phyloP scores from a whole-genome alignment of 2,888 invertebrate genomes.

The Lithophane leautieri region DNA sequence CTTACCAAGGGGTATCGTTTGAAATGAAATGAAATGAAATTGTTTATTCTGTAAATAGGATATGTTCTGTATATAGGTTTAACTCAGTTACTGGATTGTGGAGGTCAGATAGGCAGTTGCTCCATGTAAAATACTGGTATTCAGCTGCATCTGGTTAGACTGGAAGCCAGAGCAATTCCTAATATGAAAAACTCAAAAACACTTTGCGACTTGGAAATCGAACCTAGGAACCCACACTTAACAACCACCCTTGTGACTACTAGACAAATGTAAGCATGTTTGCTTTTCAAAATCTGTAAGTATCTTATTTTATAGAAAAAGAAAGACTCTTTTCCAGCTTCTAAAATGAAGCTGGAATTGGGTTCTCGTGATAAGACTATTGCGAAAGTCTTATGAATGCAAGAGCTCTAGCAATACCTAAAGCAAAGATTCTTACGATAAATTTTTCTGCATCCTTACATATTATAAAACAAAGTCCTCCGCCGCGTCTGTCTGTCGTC shows the following conservation, averaged over 20 bases:
- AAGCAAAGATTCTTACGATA: conserved; percentile 1
- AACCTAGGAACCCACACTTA: background rate
- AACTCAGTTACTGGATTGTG: no score
- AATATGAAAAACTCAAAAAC: background rate
- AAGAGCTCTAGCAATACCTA: background rate
- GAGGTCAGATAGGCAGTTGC: no score
- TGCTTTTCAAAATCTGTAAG: background rate
- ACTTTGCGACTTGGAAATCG: background rate
- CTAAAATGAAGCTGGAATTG: conserved; percentile 6
- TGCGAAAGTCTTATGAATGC: conserved; percentile 4
- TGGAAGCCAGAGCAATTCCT: background rate
- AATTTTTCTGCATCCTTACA: no score
- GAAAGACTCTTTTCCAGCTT: background rate
- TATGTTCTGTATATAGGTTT: no score
- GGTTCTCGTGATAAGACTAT: conserved; percentile 1
- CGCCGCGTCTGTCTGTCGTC: no score
- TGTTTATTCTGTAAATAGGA: no score
- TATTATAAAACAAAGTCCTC: no score
- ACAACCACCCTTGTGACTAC: no score
- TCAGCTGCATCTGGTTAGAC: no score
- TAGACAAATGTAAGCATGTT: background rate
- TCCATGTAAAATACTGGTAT: no score
- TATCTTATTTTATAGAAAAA: background rate
- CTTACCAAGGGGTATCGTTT: no score
- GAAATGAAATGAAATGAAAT: no score